Evolutionary conservation across 2,113 vertebrate genomes (phyloP).

Genomic region (Cyanoderma ruficeps): DNA sequence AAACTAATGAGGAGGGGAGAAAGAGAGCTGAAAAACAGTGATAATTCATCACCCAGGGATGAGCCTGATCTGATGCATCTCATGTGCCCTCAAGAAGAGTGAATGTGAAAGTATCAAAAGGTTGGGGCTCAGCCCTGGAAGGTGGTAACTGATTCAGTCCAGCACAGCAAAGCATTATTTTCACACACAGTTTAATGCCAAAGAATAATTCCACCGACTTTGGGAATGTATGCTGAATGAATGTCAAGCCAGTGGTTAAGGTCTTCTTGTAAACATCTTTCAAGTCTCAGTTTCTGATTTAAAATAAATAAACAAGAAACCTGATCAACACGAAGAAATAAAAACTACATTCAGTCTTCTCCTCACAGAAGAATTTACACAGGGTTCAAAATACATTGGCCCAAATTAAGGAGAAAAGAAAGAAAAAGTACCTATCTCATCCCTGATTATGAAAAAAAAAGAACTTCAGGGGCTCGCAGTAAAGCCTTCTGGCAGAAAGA

Average conservation of each 20-base stretch:
- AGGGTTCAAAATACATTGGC: slow-evolving; percentile 11
- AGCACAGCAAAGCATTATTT: not conserved
- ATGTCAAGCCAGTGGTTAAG: not conserved
- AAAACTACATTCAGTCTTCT: not conserved
- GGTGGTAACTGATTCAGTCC: not conserved
- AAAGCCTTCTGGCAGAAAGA: slow-evolving; percentile 72
- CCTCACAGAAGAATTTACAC: not conserved
- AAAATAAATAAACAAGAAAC: not conserved
- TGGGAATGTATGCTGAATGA: not conserved
- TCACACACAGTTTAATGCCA: not conserved
- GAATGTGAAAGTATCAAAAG: not conserved
- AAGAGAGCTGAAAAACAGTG: not conserved
- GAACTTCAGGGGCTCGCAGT: slow-evolving; percentile 51
- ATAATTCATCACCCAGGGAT: not conserved
- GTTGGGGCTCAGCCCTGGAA: not conserved
- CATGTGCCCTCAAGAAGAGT: not conserved
- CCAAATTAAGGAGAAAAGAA: slow-evolving; percentile 65
- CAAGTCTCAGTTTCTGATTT: not conserved
- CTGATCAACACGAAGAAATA: not conserved
- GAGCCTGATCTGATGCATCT: not conserved
- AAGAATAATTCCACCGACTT: not conserved
- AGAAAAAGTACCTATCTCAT: slow-evolving; percentile 61
- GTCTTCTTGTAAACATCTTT: slow-evolving; percentile 6
- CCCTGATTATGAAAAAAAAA: slow-evolving; percentile 57
- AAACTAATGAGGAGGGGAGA: not conserved